A percentile compares a stretch with the other conserved stretches of the same genome.
Conservation (phyloP, 2,113 vertebrate species). For the Cervus canadensis region DNA sequence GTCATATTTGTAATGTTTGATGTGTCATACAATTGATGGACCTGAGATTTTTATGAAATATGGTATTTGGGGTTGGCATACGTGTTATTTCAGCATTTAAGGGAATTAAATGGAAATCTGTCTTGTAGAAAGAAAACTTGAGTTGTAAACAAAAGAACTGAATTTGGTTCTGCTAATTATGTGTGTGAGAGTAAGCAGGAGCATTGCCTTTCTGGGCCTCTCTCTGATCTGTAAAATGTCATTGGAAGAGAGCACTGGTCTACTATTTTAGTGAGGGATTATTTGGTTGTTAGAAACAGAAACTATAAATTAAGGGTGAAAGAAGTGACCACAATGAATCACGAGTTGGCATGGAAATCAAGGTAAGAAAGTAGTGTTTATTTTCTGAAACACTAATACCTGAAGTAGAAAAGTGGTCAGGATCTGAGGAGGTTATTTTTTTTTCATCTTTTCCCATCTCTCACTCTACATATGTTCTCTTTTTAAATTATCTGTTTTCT, state of each 20-base stretch:
- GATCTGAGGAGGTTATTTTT: not conserved
- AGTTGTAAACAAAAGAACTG: constrained; percentile 39
- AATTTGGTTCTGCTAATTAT: not conserved
- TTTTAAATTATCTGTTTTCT: not conserved
- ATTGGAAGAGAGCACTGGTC: not conserved
- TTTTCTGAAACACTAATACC: not conserved
- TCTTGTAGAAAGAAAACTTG: not conserved
- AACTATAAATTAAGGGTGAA: not conserved
- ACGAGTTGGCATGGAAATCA: not conserved
- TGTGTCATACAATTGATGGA: not conserved
- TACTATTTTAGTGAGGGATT: not conserved
- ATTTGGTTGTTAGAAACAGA: not conserved
- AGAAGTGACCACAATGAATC: not conserved
- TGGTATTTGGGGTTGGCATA: not conserved
- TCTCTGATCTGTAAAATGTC: not conserved
- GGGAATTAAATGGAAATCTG: not conserved
- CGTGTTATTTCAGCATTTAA: not conserved
- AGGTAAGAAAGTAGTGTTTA: not conserved
- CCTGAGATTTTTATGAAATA: not conserved
- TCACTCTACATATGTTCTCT: not conserved
- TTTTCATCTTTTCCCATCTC: not conserved
- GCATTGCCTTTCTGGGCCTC: not conserved
- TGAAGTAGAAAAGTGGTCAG: not conserved
- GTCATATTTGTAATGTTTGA: not conserved
- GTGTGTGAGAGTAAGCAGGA: not conserved